These are phyloP conservation scores for Spinus pinus DNA, from an alignment of 2,797 vertebrate species.

Conservation along the genomic window DNA sequence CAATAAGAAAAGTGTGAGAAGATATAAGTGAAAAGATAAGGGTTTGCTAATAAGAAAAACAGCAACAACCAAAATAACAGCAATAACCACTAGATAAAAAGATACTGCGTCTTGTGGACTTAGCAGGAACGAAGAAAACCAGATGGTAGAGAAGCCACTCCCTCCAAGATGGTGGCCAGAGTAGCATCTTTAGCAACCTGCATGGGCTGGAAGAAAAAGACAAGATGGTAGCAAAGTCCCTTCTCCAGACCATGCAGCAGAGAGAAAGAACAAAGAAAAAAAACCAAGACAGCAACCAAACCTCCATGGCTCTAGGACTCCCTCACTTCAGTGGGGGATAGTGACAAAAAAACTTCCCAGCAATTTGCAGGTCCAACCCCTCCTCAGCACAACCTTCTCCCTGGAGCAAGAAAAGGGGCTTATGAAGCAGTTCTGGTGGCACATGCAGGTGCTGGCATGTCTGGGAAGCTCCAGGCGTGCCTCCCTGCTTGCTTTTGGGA, in stretches of 20 bases:
- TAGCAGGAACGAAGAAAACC: fast-evolving
- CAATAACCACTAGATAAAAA: too few species aligned
- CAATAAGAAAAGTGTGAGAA: fast-evolving
- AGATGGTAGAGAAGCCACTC: background rate
- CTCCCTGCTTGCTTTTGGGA: background rate
- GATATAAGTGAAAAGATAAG: background rate
- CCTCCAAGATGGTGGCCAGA: too few species aligned
- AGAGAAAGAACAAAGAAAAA: background rate
- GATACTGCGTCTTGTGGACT: too few species aligned
- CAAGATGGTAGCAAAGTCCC: fast-evolving
- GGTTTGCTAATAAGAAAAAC: background rate
- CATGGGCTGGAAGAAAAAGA: background rate
- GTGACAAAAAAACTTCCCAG: background rate
- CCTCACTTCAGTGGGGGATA: too few species aligned
- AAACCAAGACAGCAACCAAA: fast-evolving
- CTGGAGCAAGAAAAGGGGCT: background rate
- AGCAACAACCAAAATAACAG: background rate
- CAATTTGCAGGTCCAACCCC: background rate
- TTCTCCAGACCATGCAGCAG: background rate
- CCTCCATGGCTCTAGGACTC: background rate
- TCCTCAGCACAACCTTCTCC: background rate
- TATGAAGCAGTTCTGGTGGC: background rate
- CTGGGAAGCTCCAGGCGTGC: background rate
- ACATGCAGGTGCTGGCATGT: fast-evolving
- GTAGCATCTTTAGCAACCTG: background rate